Evolutionary conservation across 2,888 invertebrate genomes (phyloP).

Genomic region (Aphrophora alni): DNA sequence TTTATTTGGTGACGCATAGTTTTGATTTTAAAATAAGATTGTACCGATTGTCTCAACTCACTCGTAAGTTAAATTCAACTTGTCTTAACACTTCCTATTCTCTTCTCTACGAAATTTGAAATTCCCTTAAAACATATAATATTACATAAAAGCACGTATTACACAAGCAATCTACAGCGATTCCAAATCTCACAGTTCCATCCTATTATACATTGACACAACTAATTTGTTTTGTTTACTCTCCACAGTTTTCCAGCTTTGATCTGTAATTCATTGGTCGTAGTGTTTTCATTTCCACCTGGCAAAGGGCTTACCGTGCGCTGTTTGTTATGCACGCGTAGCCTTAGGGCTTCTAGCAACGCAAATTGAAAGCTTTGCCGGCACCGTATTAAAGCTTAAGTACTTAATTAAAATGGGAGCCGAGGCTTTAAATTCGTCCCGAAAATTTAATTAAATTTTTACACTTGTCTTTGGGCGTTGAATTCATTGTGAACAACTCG

Average conservation of each 20-base stretch:
- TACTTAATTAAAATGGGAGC: conserved; percentile 6
- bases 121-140: too few species aligned
- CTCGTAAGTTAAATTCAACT: too few species aligned
- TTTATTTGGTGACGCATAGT: too few species aligned
- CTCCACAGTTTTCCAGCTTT: not conserved
- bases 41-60: too few species aligned
- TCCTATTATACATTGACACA: not conserved
- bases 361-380: conserved; percentile 4
- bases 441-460: not conserved
- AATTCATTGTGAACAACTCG: too few species aligned
- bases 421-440: not conserved
- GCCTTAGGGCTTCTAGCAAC: not conserved
- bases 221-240: conserved; percentile 1
- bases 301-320: not conserved
- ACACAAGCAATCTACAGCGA: too few species aligned
- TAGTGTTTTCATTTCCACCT: not conserved
- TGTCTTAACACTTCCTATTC: too few species aligned
- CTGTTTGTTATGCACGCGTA: not conserved
- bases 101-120: too few species aligned
- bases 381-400: not conserved
- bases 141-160: too few species aligned
- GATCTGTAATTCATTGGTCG: not conserved
- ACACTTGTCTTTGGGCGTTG: not conserved
- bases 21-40: too few species aligned
- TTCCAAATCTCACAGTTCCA: too few species aligned